Evolutionary conservation across 2,888 invertebrate genomes (phyloP).

Genomic region (Strigamia transsilvanica): DNA sequence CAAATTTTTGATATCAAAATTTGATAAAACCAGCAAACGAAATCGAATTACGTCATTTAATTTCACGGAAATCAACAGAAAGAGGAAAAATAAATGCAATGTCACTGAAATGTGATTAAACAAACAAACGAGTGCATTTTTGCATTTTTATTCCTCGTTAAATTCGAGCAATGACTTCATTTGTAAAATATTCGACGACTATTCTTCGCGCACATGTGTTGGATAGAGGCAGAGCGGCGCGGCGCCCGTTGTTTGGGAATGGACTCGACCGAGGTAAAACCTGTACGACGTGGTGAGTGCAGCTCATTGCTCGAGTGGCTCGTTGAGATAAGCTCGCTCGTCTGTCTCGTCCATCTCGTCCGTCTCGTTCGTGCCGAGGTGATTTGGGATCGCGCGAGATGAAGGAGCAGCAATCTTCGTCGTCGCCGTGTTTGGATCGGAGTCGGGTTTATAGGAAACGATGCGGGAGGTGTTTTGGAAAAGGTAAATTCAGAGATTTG

Average conservation of each 20-base stretch:
- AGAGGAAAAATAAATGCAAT: no score
- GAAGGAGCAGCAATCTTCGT: background rate
- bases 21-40: background rate
- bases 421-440: background rate
- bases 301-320: no score
- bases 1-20: no score
- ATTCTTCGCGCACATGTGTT: constrained; percentile 14
- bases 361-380: background rate
- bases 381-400: background rate
- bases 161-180: background rate
- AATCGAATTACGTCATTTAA: background rate
- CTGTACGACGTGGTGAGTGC: background rate
- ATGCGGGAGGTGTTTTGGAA: background rate
- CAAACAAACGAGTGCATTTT: background rate
- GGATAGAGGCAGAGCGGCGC: background rate
- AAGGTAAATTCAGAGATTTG: background rate
- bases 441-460: constrained; percentile 10
- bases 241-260: background rate
- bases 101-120: no score
- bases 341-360: background rate
- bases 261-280: background rate
- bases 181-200: constrained; percentile 1
- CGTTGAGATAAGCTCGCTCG: background rate
- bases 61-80: background rate
- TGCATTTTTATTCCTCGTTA: background rate